Conservation (phyloP, 1,140 invertebrate genomes). For the Orchesella cincta region DNA sequence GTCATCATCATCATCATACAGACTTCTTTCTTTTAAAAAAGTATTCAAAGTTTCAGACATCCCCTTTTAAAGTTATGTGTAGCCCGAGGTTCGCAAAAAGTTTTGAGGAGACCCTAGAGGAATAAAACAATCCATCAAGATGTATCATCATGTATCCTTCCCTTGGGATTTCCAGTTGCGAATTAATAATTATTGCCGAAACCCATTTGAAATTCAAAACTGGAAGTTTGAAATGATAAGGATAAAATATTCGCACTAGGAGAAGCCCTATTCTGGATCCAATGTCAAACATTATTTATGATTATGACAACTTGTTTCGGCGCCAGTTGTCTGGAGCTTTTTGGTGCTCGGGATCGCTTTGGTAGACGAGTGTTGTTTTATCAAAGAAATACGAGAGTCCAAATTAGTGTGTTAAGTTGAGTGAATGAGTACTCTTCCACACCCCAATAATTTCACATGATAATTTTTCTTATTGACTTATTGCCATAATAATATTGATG, state of each 20-base stretch:
- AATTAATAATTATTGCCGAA: background rate
- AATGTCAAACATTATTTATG: conserved; percentile 25
- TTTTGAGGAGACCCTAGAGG: too few species aligned
- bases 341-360: background rate
- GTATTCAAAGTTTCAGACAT: too few species aligned
- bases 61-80: too few species aligned
- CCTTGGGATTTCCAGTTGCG: background rate
- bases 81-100: too few species aligned
- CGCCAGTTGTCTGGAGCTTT: conserved; percentile 11
- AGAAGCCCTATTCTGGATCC: background rate
- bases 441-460: background rate
- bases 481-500: background rate
- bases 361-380: too few species aligned
- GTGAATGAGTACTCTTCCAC: too few species aligned
- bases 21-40: too few species aligned
- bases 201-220: background rate
- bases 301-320: conserved; percentile 1
- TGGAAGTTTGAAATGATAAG: background rate
- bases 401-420: too few species aligned
- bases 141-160: too few species aligned
- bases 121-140: too few species aligned
- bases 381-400: too few species aligned
- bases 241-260: background rate
- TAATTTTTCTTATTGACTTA: background rate
- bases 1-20: too few species aligned